These are phyloP conservation scores for Clytia hemisphaerica DNA, from an alignment of 30 jellyfish, hydroid and myxozoan genomes.

Conservation along the genomic window DNA sequence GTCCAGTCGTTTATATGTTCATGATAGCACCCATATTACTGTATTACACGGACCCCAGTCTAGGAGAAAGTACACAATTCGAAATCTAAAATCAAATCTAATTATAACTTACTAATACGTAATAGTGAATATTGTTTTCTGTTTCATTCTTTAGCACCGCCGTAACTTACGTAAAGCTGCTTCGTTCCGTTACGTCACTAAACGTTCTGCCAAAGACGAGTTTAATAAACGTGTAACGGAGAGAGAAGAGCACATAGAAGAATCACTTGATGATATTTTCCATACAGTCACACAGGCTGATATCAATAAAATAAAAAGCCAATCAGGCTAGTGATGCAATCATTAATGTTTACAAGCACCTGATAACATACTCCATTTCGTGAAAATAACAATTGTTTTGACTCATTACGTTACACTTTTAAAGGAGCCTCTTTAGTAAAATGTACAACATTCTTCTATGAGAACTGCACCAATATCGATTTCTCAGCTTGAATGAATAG, in stretches of 20 bases:
- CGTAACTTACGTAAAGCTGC: conserved; percentile 58
- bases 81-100: too few species aligned
- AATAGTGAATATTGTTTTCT: conserved; percentile 3
- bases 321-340: not conserved
- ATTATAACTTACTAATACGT: conserved; percentile 10
- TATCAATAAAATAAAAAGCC: conserved; percentile 32
- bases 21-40: too few species aligned
- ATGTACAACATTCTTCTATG: too few species aligned
- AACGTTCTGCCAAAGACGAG: conserved; percentile 41
- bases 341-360: not conserved
- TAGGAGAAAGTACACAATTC: too few species aligned
- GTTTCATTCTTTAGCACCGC: conserved; percentile 57
- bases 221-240: conserved; percentile 33
- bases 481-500: too few species aligned
- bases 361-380: too few species aligned
- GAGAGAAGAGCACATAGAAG: conserved; percentile 39
- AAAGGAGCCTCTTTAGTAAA: too few species aligned
- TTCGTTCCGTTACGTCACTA: conserved; percentile 50
- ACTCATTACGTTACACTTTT: too few species aligned
- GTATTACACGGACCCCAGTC: too few species aligned
- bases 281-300: conserved; percentile 97
- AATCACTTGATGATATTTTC: conserved; percentile 61
- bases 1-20: too few species aligned
- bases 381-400: too few species aligned
- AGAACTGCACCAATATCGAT: too few species aligned